phyloP scores from a whole-genome alignment of 2,797 vertebrate species.

The Selene dorsalis region DNA sequence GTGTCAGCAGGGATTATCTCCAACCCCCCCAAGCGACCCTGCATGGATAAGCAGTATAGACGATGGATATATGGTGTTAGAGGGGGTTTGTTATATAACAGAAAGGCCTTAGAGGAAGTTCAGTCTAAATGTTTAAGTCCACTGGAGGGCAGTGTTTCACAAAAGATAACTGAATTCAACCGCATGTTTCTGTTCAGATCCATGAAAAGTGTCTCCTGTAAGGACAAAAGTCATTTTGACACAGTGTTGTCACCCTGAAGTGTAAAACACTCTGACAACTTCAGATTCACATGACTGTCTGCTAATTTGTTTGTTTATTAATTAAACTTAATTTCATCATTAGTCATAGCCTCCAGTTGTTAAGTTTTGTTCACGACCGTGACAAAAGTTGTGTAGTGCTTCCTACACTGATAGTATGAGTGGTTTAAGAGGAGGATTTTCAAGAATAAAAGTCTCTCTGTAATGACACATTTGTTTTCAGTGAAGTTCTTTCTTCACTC shows the following conservation, averaged over 20 bases:
- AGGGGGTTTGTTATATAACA: neutral
- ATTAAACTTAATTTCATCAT: neutral
- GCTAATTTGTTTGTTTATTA: neutral
- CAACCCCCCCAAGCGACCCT: no score
- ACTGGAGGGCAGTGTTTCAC: constrained; percentile 72
- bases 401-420: no score
- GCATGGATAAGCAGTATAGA: no score
- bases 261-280: neutral
- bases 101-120: constrained; percentile 6
- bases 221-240: neutral
- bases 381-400: neutral
- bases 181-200: neutral
- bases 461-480: no score
- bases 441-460: no score
- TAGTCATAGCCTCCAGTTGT: neutral
- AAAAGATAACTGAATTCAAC: constrained; percentile 8
- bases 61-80: neutral
- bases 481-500: no score
- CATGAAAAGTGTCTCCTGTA: neutral
- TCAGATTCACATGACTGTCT: neutral
- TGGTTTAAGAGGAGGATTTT: no score
- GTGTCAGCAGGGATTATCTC: no score
- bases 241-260: neutral
- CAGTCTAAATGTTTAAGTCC: constrained; percentile 30
- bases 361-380: neutral